These are phyloP conservation scores for Acronicta aceris DNA, from an alignment of 2,888 invertebrate genomes.

Conservation along the genomic window DNA sequence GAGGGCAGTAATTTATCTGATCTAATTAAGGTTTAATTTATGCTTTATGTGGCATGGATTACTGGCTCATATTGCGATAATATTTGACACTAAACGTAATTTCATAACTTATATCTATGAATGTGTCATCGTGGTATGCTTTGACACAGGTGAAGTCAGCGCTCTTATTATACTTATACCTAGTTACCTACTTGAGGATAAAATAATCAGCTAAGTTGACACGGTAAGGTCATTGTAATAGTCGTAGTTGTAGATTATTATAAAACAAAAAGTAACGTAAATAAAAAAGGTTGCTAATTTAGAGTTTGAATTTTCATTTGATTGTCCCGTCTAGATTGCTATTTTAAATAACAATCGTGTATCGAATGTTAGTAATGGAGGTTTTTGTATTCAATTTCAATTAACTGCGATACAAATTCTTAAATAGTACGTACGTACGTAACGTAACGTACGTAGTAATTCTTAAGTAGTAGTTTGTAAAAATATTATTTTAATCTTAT, in stretches of 20 bases:
- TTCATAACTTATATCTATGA: constrained; percentile 18
- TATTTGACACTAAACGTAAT: constrained; percentile 9
- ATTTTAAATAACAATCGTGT: constrained; percentile 9
- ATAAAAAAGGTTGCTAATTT: background rate
- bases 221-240: constrained; percentile 34
- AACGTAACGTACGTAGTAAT: too few species aligned
- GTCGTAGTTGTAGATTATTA: constrained; percentile 25
- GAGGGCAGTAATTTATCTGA: constrained; percentile 20
- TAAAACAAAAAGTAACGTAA: constrained; percentile 10
- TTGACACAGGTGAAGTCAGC: constrained; percentile 68
- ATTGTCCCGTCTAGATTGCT: constrained; percentile 5
- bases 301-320: constrained; percentile 17
- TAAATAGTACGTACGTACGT: too few species aligned
- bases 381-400: background rate
- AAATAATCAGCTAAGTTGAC: constrained; percentile 43
- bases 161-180: too few species aligned
- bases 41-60: constrained; percentile 8
- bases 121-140: constrained; percentile 58
- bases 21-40: constrained; percentile 35
- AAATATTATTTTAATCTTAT: constrained; percentile 44
- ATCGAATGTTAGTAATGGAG: constrained; percentile 5
- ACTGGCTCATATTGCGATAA: constrained; percentile 13
- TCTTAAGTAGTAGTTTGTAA: constrained; percentile 3
- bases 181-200: constrained; percentile 53
- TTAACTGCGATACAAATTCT: background rate